phyloP scores from a whole-genome alignment of 2,797 vertebrate genomes.

The Rhadinocentrus ornatus region DNA sequence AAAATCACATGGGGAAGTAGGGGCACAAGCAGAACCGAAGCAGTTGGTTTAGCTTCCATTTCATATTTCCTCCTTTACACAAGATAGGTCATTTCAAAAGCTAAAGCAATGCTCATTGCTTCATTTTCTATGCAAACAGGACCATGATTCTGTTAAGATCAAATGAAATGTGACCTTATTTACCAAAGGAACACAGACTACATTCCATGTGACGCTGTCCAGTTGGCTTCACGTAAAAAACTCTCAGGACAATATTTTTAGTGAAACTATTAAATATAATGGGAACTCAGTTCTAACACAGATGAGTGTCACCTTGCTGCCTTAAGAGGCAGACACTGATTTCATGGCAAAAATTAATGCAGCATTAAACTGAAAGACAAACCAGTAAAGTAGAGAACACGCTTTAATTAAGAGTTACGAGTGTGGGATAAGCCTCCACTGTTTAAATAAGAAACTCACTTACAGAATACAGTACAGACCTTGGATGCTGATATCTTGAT shows the following conservation, averaged over 20 bases:
- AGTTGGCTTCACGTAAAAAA: not conserved
- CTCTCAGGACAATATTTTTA: not conserved
- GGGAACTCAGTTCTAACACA: no score
- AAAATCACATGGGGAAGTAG: conserved; percentile 13
- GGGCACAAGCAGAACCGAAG: conserved; percentile 18
- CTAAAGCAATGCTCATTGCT: not conserved
- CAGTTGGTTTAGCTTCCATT: conserved; percentile 6
- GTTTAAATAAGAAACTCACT: conserved; percentile 14
- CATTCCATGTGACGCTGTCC: not conserved
- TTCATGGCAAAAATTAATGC: not conserved
- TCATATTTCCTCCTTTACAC: not conserved
- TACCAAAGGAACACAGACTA: not conserved
- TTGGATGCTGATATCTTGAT: conserved; percentile 40
- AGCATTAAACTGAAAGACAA: not conserved
- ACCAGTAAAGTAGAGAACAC: not conserved
- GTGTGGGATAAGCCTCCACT: conserved; percentile 11
- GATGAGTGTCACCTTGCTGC: not conserved
- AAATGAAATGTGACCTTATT: conserved; percentile 15
- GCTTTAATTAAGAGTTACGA: conserved; percentile 5
- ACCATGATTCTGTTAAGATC: conserved; percentile 14
- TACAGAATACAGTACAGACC: conserved; percentile 4
- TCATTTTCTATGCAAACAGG: not conserved
- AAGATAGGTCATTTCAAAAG: conserved; percentile 26
- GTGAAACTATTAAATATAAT: not conserved
- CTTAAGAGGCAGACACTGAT: not conserved